Evolutionary conservation across 2,797 vertebrate species (phyloP), one percentile per base, ranked within the genome.

Genomic region (Lithobates pipiens): DNA sequence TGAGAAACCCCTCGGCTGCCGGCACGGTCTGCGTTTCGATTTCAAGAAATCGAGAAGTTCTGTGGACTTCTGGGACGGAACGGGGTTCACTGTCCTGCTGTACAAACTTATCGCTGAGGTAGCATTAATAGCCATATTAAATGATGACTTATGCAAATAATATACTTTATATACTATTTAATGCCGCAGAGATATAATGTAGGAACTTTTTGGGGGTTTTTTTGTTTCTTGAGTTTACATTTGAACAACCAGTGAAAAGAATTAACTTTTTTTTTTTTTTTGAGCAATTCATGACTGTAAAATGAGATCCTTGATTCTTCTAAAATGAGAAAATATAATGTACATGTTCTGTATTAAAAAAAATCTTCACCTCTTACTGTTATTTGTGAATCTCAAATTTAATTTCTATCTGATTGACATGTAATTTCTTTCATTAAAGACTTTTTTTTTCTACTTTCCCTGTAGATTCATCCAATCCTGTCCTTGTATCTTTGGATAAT

Each of bases 71-170:
- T 76, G 39, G 9, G 61, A 42, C 42, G 5, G 73, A 70, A 36
- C 7, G 61, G 77, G 76, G 54, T 69, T 68, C 80, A 85, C 27
- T 70, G 32, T 85, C 84, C 84, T 85, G 84, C 77, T 85, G 77
- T 79, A 63, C 44, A 74, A 50, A 73, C 5, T 74, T 50, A n/a
- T 71, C 50, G 83, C 83, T 46, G 83, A 67, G 72, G 54, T 80
- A 76, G 77, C 63, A 73, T 80, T 67, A 72, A 86, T 90, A 92
- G 91, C 90, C 91, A 91, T 92, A 90, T 82, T 83, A 85, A 90
- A 82, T 85, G 86, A 69, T 42, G 84, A 75, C 80, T 85, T 91
- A 91, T 89, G 89, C 91, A 92, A 88, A 87, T 77, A 84, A 75
- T 84, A 87, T 74, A 11, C 80, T 44, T 88, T 88, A 77, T 87